A percentile compares a stretch with the other conserved stretches of the same genome.
Conservation (phyloP, 1,140 invertebrate species). For the Drosophila pachea region DNA sequence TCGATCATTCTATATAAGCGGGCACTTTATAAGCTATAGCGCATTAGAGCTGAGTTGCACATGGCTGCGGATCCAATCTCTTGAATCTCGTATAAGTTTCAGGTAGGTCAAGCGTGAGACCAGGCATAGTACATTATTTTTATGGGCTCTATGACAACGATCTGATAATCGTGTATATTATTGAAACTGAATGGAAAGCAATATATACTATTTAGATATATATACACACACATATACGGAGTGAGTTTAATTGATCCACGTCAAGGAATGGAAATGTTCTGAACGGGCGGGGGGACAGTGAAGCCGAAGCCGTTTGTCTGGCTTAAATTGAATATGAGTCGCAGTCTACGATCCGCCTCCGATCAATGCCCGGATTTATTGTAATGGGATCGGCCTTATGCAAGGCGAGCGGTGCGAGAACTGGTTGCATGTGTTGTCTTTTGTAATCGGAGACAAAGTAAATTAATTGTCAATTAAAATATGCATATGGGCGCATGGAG, state of each 20-base stretch:
- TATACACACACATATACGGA: neutral
- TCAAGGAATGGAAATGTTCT: constrained; percentile 12
- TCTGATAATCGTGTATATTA: constrained; percentile 7
- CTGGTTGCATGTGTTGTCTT: constrained; percentile 9
- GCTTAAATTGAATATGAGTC: neutral
- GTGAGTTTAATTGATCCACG: too few species aligned
- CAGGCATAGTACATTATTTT: neutral
- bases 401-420: constrained; percentile 15
- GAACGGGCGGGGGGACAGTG: constrained; percentile 7
- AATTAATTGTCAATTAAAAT: too few species aligned
- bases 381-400: constrained; percentile 7
- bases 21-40: too few species aligned
- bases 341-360: neutral
- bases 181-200: constrained; percentile 11
- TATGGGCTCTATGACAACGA: neutral
- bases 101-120: constrained; percentile 27
- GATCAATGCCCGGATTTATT: neutral
- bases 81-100: constrained; percentile 4
- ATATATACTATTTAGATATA: neutral
- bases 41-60: too few species aligned
- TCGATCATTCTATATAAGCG: too few species aligned
- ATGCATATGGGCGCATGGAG: too few species aligned
- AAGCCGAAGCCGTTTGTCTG: neutral
- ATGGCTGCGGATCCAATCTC: neutral
- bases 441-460: too few species aligned